Base-by-base conservation (phyloP, 2,797 vertebrate genomes). In the Esox lucius region DNA sequence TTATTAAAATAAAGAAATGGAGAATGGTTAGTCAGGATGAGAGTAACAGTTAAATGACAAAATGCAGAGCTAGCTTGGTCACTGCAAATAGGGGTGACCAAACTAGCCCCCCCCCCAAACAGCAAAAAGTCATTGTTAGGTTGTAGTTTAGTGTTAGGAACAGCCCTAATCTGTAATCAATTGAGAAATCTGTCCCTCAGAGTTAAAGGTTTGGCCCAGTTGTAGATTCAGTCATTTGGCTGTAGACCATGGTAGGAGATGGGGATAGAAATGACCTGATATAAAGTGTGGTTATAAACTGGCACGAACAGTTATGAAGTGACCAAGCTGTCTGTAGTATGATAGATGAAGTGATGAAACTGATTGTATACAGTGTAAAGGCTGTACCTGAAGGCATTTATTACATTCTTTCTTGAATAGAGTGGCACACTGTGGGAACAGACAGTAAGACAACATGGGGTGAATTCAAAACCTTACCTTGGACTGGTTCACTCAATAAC, bases 371-470 rank as follows among this genome's bases (percentile, higher is more conserved):
- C 56, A 59, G 56, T 92, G 94, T 48, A 94, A 92, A 87, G 83
- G 82, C 77, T 86, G 91, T 95, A 95, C 94, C 94, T 95, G 94
- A 94, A 95, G 89, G 93, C 91, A 95, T 95, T 95, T 93, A 95
- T 94, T 91, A 94, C 94, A 94, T 95, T 95, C 94, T 95, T 95
- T 95, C 94, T 95, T 91, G 94, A 95, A 93, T 95, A 95, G 88
- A 95, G 93, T 73, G 94, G 94, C 73, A 94, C 94, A 92, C 93
- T 95, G 93, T 91, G 87, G 93, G 91, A 83, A 94, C 90, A 94
- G 89, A 94, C 90, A 93, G 89, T 83, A 92, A 93, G 81, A 92
- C 90, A 84, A 88, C 81, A 81, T 85, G 81, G 85, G 80, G 81
- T 88, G 86, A 91, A 78, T 15, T 75, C 77, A 89, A 53, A 85